phyloP scores from a whole-genome alignment of 2,113 vertebrate species.

The Poeciliopsis occidentalis region DNA sequence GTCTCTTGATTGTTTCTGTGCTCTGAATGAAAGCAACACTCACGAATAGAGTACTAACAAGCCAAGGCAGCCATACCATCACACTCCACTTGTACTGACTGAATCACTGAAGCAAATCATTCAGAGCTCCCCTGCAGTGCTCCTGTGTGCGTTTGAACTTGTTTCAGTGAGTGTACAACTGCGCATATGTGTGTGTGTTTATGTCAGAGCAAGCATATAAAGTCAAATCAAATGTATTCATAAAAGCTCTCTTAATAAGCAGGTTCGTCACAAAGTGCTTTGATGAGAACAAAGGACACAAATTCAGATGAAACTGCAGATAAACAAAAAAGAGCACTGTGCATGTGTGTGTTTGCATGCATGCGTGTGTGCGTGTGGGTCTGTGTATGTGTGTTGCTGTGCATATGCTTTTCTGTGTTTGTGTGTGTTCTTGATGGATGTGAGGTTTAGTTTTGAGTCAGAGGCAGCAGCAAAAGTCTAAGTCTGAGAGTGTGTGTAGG shows the following conservation, averaged over 20 bases:
- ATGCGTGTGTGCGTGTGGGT: background rate
- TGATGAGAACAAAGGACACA: constrained; percentile 59
- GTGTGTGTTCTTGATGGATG: constrained; percentile 51
- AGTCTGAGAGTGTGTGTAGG: constrained; percentile 78
- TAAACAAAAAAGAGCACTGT: constrained; percentile 44
- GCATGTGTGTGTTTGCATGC: background rate
- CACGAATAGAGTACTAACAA: constrained; percentile 38
- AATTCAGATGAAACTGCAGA: constrained; percentile 55
- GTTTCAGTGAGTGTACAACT: background rate
- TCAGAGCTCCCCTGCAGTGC: constrained; percentile 57
- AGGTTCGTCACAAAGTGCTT: constrained; percentile 39
- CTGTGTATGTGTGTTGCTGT: background rate
- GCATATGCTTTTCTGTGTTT: constrained; percentile 16
- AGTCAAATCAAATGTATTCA: constrained; percentile 56
- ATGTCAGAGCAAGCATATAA: constrained; percentile 16
- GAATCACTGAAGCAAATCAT: constrained; percentile 63
- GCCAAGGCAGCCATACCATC: constrained; percentile 37
- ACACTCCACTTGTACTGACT: constrained; percentile 47
- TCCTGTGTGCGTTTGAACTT: constrained; percentile 33
- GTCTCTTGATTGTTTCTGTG: constrained; percentile 26
- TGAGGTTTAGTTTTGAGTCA: constrained; percentile 82
- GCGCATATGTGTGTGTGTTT: background rate
- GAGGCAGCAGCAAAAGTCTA: constrained; percentile 62
- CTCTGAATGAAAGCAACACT: constrained; percentile 39
- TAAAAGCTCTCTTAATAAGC: constrained; percentile 49